Conservation (phyloP, 2,797 vertebrate genomes). For the Aselliscus stoliczkanus region DNA sequence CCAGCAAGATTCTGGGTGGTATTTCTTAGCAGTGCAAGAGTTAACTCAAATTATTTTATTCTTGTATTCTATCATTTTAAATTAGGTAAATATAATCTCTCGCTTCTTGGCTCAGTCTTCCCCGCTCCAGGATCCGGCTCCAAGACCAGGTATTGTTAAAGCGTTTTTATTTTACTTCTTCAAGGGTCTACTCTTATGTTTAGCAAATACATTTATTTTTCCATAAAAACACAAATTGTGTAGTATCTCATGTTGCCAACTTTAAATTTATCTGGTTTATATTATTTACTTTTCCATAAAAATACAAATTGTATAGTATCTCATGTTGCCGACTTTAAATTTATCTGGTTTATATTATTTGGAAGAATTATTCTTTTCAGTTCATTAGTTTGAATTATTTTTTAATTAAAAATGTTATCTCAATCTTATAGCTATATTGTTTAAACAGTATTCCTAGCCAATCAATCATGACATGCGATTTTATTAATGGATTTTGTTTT, state of each 20-base stretch:
- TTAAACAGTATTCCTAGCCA: neutral
- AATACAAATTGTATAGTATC: neutral
- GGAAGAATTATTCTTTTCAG: neutral
- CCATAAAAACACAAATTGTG: neutral
- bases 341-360: neutral
- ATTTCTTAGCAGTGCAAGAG: neutral
- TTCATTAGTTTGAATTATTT: constrained; percentile 13
- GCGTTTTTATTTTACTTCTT: neutral
- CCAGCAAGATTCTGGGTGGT: constrained; percentile 24
- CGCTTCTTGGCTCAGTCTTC: constrained; percentile 17
- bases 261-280: neutral
- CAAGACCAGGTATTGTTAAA: neutral
- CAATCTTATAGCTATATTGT: neutral
- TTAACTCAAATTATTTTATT: constrained; percentile 18
- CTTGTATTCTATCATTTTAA: constrained; percentile 24
- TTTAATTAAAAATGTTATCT: neutral
- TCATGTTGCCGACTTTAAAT: neutral
- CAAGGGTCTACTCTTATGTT: neutral
- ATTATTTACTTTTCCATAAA: neutral
- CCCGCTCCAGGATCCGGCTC: too few species aligned
- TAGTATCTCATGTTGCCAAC: neutral
- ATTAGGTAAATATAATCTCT: constrained; percentile 41
- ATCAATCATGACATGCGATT: neutral
- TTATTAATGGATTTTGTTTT: neutral
- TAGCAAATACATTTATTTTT: neutral